Evolutionary conservation across 2,113 vertebrate species (phyloP).

Genomic region (Anas platyrhynchos): DNA sequence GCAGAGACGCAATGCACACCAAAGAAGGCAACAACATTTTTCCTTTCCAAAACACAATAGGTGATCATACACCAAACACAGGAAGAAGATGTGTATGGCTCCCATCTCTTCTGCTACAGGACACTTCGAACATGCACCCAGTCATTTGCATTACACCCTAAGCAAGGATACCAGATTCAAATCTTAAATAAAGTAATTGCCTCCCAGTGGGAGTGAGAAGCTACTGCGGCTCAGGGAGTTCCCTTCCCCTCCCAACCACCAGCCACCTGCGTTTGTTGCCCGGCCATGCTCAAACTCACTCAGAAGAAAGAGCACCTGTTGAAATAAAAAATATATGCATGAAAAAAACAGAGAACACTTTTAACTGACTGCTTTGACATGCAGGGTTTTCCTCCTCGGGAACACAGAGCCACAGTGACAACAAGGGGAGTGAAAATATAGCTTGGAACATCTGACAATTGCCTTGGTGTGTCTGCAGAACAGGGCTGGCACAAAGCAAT

Average conservation of each 20-base stretch:
- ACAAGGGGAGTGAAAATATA: neutral
- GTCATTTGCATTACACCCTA: neutral
- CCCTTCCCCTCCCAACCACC: neutral
- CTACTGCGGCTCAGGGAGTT: neutral
- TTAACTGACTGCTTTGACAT: neutral
- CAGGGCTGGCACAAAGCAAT: neutral
- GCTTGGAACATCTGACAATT: neutral
- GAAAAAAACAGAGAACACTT: neutral
- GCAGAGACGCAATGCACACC: neutral
- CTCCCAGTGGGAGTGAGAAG: neutral
- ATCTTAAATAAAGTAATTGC: neutral
- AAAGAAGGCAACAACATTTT: neutral
- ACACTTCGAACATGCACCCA: neutral
- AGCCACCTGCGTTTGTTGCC: neutral
- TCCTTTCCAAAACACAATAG: neutral
- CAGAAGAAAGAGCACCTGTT: neutral
- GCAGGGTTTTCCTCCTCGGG: neutral
- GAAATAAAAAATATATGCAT: neutral
- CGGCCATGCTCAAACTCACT: neutral
- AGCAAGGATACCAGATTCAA: neutral
- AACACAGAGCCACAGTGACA: neutral
- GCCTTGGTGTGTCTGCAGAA: neutral
- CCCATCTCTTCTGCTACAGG: neutral
- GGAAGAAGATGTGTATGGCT: neutral
- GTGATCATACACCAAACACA: neutral